Evolutionary conservation across 2,113 vertebrate species (phyloP).

Genomic region (Anas platyrhynchos): DNA sequence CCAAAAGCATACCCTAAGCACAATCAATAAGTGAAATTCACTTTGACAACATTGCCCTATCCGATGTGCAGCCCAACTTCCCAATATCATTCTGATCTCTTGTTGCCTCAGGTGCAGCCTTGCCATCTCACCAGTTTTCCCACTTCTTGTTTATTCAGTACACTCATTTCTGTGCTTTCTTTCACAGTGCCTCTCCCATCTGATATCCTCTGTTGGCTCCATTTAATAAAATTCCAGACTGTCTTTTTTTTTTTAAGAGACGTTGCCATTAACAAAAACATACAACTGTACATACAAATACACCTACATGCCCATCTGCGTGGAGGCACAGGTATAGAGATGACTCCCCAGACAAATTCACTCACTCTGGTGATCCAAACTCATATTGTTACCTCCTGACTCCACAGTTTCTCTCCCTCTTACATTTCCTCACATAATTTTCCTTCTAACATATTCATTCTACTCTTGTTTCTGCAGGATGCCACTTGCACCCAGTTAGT

Average conservation of each 20-base stretch:
- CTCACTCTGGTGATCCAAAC: not conserved
- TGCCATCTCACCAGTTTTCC: not conserved
- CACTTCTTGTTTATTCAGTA: not conserved
- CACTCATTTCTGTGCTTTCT: not conserved
- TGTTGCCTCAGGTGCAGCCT: not conserved
- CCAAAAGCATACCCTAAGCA: not conserved
- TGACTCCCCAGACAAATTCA: not conserved
- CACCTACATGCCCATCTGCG: not conserved
- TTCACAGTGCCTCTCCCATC: not conserved
- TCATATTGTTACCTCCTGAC: not conserved
- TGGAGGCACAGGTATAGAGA: not conserved
- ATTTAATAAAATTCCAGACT: not conserved
- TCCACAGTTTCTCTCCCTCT: not conserved
- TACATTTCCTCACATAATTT: not conserved
- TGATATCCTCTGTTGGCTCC: not conserved
- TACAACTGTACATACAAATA: no score
- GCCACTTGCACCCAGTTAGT: not conserved
- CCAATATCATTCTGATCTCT: no score
- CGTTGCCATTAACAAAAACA: not conserved
- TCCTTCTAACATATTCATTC: not conserved
- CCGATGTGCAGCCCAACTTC: not conserved
- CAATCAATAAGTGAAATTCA: not conserved
- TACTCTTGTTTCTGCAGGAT: not conserved
- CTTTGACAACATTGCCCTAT: not conserved
- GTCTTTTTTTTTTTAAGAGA: not conserved